Conservation (phyloP, 2,888 invertebrate species). For the Druceiella hillmani region DNA sequence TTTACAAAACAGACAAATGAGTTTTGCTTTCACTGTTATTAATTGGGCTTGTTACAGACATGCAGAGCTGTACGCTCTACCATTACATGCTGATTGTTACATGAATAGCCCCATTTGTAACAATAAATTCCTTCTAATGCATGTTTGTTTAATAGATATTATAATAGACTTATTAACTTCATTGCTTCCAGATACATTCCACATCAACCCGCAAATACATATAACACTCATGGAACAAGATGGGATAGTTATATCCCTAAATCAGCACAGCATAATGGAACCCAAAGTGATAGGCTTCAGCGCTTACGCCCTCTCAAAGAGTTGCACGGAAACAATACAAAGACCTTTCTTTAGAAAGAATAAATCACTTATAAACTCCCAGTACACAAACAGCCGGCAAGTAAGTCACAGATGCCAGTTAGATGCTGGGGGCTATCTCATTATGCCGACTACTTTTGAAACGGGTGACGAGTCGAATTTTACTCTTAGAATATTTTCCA, state of each 20-base stretch:
- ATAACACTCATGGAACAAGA: slow-evolving; percentile 63
- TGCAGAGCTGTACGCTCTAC: no score
- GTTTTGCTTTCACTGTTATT: no score
- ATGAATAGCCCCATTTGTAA: neutral
- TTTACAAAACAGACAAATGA: no score
- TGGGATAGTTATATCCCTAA: slow-evolving; percentile 71
- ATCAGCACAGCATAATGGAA: slow-evolving; percentile 88
- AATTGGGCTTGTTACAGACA: no score
- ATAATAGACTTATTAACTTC: neutral
- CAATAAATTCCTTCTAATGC: slow-evolving; percentile 12
- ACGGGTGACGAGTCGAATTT: slow-evolving; percentile 87
- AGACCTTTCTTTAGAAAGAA: slow-evolving; percentile 79
- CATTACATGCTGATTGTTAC: no score
- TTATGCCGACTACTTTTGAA: slow-evolving; percentile 88
- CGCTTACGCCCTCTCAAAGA: slow-evolving; percentile 68
- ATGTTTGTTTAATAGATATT: slow-evolving; percentile 9
- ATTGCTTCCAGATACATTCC: slow-evolving; percentile 68
- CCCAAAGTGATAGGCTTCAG: slow-evolving; percentile 92
- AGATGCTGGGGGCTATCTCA: slow-evolving; percentile 75
- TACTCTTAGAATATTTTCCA: slow-evolving; percentile 76
- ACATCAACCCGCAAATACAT: slow-evolving; percentile 88
- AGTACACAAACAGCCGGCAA: slow-evolving; percentile 88
- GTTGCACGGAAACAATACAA: slow-evolving; percentile 68
- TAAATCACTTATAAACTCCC: slow-evolving; percentile 82
- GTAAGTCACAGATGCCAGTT: slow-evolving; percentile 74